phyloP scores from a whole-genome alignment of 2,113 vertebrate species.

The Grantiella picta region DNA sequence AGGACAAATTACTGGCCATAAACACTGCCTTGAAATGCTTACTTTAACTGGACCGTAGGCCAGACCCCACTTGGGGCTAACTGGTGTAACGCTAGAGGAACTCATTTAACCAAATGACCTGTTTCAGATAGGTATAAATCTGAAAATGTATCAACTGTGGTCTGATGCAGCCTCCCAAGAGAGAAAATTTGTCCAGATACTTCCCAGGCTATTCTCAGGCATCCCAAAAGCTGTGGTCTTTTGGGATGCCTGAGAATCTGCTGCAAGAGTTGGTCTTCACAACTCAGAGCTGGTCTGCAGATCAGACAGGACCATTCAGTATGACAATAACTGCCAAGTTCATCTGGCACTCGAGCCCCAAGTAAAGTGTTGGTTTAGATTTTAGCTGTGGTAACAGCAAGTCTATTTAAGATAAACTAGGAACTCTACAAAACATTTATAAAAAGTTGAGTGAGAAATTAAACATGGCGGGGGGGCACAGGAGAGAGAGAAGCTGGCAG shows the following conservation, averaged over 20 bases:
- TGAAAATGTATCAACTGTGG: background rate
- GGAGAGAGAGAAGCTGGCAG: background rate
- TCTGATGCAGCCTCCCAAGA: background rate
- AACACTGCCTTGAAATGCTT: background rate
- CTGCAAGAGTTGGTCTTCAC: background rate
- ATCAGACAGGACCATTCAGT: background rate
- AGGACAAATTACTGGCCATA: conserved; percentile 28
- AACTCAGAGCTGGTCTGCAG: background rate
- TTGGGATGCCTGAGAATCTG: too few relatives aligned
- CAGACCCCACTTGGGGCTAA: background rate
- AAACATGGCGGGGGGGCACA: background rate
- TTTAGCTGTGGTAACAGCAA: background rate
- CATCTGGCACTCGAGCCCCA: background rate
- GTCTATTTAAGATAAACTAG: conserved; percentile 31
- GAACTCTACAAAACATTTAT: conserved; percentile 47
- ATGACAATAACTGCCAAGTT: background rate
- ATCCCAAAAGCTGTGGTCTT: background rate
- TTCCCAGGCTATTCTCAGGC: background rate
- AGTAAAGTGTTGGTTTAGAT: conserved; percentile 26
- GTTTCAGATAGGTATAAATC: background rate
- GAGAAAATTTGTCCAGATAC: background rate
- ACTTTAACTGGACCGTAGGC: background rate
- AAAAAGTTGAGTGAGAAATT: conserved; percentile 34
- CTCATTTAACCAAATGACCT: background rate
- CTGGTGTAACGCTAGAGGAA: background rate